Evolutionary conservation across 2,888 invertebrate species (phyloP).

Genomic region (Panzeria rudis): DNA sequence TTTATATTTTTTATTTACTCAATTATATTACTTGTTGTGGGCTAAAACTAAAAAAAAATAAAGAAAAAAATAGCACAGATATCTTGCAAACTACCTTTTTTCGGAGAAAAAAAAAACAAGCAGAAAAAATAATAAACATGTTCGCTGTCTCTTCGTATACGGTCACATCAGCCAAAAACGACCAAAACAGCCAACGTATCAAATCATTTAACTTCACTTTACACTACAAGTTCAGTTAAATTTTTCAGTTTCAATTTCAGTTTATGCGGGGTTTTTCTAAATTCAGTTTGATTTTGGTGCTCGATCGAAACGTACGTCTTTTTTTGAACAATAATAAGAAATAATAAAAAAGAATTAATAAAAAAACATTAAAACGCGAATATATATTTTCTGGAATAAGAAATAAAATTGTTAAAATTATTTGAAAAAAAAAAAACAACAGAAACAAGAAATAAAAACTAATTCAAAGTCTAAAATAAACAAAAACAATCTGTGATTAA

Average conservation of each 20-base stretch:
- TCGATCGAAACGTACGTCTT: constrained; percentile 82
- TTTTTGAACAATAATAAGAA: constrained; percentile 60
- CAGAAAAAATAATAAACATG: constrained; percentile 63
- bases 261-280: constrained; percentile 70
- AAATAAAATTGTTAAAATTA: constrained; percentile 41
- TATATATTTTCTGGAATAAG: constrained; percentile 26
- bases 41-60: constrained; percentile 69
- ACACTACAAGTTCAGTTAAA: constrained; percentile 43
- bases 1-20: constrained; percentile 53
- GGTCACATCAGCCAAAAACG: constrained; percentile 78
- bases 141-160: constrained; percentile 75
- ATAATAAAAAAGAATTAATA: constrained; percentile 61
- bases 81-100: constrained; percentile 72
- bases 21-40: constrained; percentile 72
- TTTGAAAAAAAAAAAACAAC: background rate
- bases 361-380: constrained; percentile 58
- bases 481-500: constrained; percentile 46
- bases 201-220: constrained; percentile 68
- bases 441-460: constrained; percentile 30
- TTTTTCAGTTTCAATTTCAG: constrained; percentile 61
- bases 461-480: constrained; percentile 32
- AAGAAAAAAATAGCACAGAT: constrained; percentile 34
- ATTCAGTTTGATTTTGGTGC: constrained; percentile 84
- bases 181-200: constrained; percentile 69
- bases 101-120: constrained; percentile 32